Percentiles rank a stretch among this genome's conserved stretches.
phyloP scores from a whole-genome alignment of 2,888 invertebrate genomes.

The Thymelicus acteon region DNA sequence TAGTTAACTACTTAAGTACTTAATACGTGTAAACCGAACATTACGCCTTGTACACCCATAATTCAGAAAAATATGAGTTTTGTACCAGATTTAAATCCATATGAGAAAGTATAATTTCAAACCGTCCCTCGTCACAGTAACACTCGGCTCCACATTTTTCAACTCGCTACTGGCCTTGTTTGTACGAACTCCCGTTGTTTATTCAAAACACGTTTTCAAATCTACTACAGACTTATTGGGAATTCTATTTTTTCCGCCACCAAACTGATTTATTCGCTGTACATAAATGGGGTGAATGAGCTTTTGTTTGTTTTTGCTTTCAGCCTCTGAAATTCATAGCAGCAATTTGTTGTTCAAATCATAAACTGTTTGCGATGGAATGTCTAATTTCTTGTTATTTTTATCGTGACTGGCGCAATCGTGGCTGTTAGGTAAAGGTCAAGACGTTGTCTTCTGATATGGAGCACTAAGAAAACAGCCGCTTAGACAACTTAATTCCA shows the following conservation, averaged over 20 bases:
- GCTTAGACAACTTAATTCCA: too few species aligned
- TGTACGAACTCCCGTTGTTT: constrained; percentile 22
- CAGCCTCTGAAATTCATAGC: constrained; percentile 27
- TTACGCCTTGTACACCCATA: not conserved
- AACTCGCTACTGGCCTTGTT: constrained; percentile 29
- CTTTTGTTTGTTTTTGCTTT: constrained; percentile 32
- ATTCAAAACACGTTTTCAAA: constrained; percentile 37
- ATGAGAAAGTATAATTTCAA: not conserved
- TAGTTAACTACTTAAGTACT: too few species aligned
- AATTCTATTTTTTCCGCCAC: constrained; percentile 32
- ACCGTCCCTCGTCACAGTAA: not conserved
- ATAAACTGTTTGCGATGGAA: constrained; percentile 7
- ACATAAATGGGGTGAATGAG: constrained; percentile 36
- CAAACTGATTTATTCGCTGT: constrained; percentile 35
- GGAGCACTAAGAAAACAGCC: too few species aligned
- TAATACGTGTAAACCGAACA: too few species aligned
- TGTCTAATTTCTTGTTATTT: not conserved
- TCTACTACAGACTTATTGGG: constrained; percentile 35
- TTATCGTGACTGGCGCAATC: not conserved
- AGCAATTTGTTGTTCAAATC: constrained; percentile 20
- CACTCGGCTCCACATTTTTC: constrained; percentile 27
- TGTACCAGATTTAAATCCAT: not conserved
- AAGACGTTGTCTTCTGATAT: not conserved
- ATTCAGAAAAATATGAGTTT: not conserved
- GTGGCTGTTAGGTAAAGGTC: not conserved